These are phyloP conservation scores for Tachina lurida DNA, from an alignment of 2,888 invertebrate species.

Conservation along the genomic window DNA sequence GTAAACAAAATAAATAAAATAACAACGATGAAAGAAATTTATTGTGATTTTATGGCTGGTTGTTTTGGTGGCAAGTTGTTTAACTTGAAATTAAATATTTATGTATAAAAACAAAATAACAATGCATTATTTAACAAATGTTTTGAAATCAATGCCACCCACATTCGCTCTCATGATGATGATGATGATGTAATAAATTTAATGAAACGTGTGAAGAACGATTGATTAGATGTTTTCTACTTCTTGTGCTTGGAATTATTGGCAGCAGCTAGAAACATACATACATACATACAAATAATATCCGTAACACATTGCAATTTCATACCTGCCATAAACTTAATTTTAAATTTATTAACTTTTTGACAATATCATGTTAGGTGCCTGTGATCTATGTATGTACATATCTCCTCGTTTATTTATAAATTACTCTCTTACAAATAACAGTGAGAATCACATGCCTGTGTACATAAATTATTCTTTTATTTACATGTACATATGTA, in stretches of 20 bases:
- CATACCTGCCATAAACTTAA: constrained; percentile 4
- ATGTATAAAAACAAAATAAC: background rate
- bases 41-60: constrained; percentile 85
- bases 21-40: constrained; percentile 82
- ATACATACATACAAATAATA: too few species aligned
- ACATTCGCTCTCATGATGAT: constrained; percentile 20
- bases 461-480: background rate
- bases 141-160: background rate
- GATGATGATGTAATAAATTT: constrained; percentile 51
- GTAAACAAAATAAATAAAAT: constrained; percentile 68
- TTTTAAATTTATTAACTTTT: constrained; percentile 37
- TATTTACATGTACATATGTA: background rate
- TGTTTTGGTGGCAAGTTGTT: constrained; percentile 84
- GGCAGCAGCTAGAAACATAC: background rate
- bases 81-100: background rate
- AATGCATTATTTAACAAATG: constrained; percentile 13
- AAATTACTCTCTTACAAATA: constrained; percentile 24
- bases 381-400: constrained; percentile 76
- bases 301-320: background rate
- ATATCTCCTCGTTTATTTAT: constrained; percentile 48
- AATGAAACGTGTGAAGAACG: background rate
- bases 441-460: background rate
- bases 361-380: constrained; percentile 79
- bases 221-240: background rate
- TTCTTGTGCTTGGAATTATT: background rate